Evolutionary conservation across 2,113 vertebrate species (phyloP).

Genomic region (Salvelinus alpinus): DNA sequence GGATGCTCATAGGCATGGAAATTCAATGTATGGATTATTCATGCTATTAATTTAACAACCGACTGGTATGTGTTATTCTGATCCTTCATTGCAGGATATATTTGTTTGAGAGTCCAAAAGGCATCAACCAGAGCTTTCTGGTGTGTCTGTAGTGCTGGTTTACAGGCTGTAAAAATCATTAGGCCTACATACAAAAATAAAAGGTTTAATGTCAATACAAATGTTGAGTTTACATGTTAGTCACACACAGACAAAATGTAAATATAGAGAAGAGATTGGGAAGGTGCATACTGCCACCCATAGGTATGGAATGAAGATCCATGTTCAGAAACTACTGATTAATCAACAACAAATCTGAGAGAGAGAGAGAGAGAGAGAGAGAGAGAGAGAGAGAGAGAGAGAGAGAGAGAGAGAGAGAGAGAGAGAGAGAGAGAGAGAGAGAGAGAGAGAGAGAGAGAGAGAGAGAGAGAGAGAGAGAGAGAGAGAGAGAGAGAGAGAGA

Average conservation of each 20-base stretch:
- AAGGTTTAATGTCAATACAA: neutral
- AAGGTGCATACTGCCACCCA: conserved; percentile 25
- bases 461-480: neutral
- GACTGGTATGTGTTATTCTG: neutral
- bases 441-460: too few relatives aligned
- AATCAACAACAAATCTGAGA: neutral
- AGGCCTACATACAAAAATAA: neutral
- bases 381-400: too few relatives aligned
- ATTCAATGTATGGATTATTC: conserved; percentile 2
- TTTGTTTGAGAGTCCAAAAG: neutral
- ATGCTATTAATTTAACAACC: neutral
- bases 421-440: too few relatives aligned
- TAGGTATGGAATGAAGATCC: conserved; percentile 19
- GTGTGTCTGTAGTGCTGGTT: neutral
- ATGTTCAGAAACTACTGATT: neutral
- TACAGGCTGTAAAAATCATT: neutral
- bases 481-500: too few relatives aligned
- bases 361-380: neutral
- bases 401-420: too few relatives aligned
- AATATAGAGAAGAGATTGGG: neutral
- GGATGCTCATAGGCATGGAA: neutral
- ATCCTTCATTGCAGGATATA: neutral
- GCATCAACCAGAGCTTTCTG: neutral
- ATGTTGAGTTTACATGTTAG: neutral
- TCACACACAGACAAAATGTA: neutral